Conservation (phyloP, 1,140 invertebrate genomes). For the Maniola jurtina region DNA sequence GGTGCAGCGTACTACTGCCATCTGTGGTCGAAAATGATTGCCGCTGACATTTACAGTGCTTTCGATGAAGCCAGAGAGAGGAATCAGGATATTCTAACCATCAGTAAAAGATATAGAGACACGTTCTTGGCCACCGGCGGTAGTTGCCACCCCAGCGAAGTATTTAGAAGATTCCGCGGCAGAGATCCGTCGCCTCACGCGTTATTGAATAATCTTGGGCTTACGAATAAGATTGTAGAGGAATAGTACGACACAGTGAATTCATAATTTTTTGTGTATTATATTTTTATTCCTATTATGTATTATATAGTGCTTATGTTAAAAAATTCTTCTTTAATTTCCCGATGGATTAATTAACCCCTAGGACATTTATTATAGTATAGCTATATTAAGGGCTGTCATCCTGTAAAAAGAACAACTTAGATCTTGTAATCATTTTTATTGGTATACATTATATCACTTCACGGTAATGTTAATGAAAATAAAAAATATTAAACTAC, state of each 20-base stretch:
- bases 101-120: constrained; percentile 87
- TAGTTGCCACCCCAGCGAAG: constrained; percentile 86
- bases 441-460: no score
- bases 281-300: constrained; percentile 31
- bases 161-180: constrained; percentile 94
- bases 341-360: no score
- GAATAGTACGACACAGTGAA: constrained; percentile 39
- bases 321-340: background rate
- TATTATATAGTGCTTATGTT: constrained; percentile 28
- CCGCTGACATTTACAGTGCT: constrained; percentile 92
- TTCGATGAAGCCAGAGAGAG: constrained; percentile 85
- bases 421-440: no score
- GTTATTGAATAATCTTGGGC: constrained; percentile 83
- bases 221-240: constrained; percentile 63
- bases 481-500: no score
- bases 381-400: no score
- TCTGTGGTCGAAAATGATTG: constrained; percentile 92
- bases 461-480: no score
- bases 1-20: constrained; percentile 87
- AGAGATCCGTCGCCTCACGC: constrained; percentile 93
- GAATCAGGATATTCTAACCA: constrained; percentile 74
- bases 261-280: constrained; percentile 15
- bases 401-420: no score
- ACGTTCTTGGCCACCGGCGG: constrained; percentile 93
- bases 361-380: no score